phyloP scores from a whole-genome alignment of 2,888 invertebrate species.

The Callinectes sapidus region DNA sequence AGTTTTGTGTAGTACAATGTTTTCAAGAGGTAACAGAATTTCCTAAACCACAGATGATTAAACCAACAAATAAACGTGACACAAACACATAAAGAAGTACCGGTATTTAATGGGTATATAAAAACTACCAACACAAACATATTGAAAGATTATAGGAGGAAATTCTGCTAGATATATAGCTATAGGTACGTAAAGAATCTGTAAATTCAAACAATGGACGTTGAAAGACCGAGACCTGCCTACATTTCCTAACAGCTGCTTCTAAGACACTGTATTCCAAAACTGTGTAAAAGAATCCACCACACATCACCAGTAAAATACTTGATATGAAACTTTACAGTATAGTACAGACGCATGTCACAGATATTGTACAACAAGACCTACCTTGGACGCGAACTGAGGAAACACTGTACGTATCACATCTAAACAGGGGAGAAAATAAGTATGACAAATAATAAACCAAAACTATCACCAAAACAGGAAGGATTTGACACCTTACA shows the following conservation, averaged over 20 bases:
- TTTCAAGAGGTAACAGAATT: neutral
- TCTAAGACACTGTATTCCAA: constrained; percentile 37
- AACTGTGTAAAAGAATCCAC: constrained; percentile 42
- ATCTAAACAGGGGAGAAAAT: neutral
- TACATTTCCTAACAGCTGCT: constrained; percentile 53
- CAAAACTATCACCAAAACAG: neutral
- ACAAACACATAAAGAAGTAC: neutral
- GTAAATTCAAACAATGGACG: neutral
- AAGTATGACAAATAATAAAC: neutral
- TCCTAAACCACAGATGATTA: constrained; percentile 17
- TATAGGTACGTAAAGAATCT: constrained; percentile 14
- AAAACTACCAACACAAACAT: constrained; percentile 26
- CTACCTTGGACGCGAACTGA: constrained; percentile 24
- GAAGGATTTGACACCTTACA: neutral
- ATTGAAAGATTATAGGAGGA: constrained; percentile 1
- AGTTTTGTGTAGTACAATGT: neutral
- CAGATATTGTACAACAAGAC: constrained; percentile 36
- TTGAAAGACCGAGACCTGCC: constrained; percentile 12
- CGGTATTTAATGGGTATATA: neutral
- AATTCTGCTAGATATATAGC: neutral
- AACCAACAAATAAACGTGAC: constrained; percentile 4
- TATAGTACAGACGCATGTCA: constrained; percentile 52
- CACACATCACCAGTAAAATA: constrained; percentile 44
- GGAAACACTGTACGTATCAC: constrained; percentile 34
- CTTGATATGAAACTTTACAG: constrained; percentile 61